phyloP scores from a whole-genome alignment of 2,797 vertebrate genomes.

The Acanthopagrus latus region DNA sequence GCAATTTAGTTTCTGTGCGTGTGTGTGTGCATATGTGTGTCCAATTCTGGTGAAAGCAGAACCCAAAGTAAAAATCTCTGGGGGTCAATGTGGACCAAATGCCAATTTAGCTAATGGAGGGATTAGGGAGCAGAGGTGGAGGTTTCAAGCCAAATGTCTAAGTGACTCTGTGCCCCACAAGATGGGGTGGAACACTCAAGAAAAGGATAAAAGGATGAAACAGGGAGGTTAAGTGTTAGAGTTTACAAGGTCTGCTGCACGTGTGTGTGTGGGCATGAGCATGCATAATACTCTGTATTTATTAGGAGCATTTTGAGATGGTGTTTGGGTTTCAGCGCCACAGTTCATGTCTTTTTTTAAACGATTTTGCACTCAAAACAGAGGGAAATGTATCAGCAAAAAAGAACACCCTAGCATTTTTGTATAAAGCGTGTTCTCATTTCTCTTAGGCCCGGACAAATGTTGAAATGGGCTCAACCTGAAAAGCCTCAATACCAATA shows the following conservation, averaged over 20 bases:
- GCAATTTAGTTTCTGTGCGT: conserved; percentile 36
- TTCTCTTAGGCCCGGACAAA: background rate
- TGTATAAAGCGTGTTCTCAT: background rate
- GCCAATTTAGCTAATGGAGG: conserved; percentile 80
- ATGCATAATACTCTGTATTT: background rate
- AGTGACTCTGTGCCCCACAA: conserved; percentile 40
- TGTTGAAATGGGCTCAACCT: background rate
- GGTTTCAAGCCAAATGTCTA: conserved; percentile 68
- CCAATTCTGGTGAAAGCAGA: conserved; percentile 64
- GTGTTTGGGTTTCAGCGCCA: background rate
- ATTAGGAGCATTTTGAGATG: conserved; percentile 7
- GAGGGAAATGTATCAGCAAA: background rate
- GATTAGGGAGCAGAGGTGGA: conserved; percentile 72
- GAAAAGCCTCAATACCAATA: too few relatives aligned
- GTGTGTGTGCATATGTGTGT: conserved; percentile 20
- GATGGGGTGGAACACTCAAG: conserved; percentile 36
- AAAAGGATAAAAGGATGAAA: conserved; percentile 56
- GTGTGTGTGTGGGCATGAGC: conserved; percentile 15
- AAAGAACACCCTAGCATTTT: conserved; percentile 1
- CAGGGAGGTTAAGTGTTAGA: conserved; percentile 7
- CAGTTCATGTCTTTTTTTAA: background rate
- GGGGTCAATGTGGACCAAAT: conserved; percentile 65
- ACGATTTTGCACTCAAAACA: background rate
- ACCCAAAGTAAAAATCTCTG: conserved; percentile 45
- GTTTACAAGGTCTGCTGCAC: conserved; percentile 20